A percentile compares a stretch with the other conserved stretches of the same genome.
Conservation (phyloP, 2,888 invertebrate species). For the Stramonita haemastoma region DNA sequence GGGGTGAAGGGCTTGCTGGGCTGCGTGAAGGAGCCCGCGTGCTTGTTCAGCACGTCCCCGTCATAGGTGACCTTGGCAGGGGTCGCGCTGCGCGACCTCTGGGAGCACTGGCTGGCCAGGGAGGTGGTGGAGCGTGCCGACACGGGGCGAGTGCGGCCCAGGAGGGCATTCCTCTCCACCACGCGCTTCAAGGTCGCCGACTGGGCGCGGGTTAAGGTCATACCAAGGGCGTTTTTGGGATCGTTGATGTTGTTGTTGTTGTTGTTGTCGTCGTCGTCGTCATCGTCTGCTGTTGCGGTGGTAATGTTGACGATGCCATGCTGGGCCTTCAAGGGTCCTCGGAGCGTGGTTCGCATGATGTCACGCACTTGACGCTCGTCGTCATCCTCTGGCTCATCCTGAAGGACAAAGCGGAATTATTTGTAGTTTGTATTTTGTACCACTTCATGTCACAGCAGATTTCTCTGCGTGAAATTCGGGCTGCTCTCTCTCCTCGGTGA, state of each 20-base stretch:
- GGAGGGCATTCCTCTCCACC: neutral
- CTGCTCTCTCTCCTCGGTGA: too few species aligned
- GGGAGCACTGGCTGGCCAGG: constrained; percentile 52
- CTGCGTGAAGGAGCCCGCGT: constrained; percentile 72
- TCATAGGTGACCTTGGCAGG: constrained; percentile 60
- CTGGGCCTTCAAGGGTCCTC: constrained; percentile 57
- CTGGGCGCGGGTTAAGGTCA: constrained; percentile 3
- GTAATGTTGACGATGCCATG: constrained; percentile 32
- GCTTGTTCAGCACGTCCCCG: constrained; percentile 71
- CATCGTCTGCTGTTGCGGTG: neutral
- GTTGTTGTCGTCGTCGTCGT: constrained; percentile 16
- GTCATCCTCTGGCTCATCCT: constrained; percentile 68
- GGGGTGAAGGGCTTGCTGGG: constrained; percentile 74
- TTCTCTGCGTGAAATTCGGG: too few species aligned
- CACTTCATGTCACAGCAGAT: too few species aligned
- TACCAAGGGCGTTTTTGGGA: neutral
- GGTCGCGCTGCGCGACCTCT: constrained; percentile 43
- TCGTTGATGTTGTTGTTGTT: constrained; percentile 52
- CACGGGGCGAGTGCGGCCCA: constrained; percentile 31
- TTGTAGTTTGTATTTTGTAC: neutral
- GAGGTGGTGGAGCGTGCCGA: constrained; percentile 58
- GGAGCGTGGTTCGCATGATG: constrained; percentile 68
- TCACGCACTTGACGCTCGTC: constrained; percentile 64
- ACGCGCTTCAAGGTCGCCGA: constrained; percentile 37
- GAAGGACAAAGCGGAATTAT: constrained; percentile 38